These are phyloP conservation scores for Pteronotus mesoamericanus DNA, from an alignment of 2,797 vertebrate genomes.

Conservation along the genomic window DNA sequence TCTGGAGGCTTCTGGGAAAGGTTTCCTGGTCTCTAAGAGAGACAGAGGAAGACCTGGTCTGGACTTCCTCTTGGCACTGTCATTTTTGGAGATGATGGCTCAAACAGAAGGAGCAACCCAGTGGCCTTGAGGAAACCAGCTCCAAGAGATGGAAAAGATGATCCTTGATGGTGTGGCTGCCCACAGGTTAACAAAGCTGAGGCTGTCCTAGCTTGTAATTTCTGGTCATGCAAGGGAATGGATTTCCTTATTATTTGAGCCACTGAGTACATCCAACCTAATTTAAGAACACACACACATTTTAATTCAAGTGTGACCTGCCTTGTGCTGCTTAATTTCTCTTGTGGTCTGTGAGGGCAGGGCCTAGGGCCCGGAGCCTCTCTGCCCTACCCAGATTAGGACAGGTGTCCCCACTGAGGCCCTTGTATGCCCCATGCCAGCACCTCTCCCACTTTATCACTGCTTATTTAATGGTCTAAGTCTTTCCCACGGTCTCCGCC, in stretches of 20 bases:
- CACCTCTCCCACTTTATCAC: background rate
- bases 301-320: background rate
- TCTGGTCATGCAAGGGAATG: background rate
- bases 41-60: background rate
- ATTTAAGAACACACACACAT: background rate
- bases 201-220: background rate
- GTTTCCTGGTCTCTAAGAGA: background rate
- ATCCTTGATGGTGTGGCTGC: background rate
- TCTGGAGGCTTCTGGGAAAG: background rate
- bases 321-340: background rate
- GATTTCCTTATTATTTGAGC: background rate
- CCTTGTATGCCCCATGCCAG: background rate
- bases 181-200: background rate
- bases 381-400: background rate
- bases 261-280: background rate
- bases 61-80: background rate
- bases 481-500: slow-evolving; percentile 45
- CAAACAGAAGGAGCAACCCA: background rate
- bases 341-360: background rate
- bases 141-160: background rate
- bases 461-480: background rate
- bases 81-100: background rate
- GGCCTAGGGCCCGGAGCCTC: background rate
- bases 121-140: background rate
- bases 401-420: background rate